Conservation (phyloP, 2,113 vertebrate genomes). For the Ammodytes marinus region DNA sequence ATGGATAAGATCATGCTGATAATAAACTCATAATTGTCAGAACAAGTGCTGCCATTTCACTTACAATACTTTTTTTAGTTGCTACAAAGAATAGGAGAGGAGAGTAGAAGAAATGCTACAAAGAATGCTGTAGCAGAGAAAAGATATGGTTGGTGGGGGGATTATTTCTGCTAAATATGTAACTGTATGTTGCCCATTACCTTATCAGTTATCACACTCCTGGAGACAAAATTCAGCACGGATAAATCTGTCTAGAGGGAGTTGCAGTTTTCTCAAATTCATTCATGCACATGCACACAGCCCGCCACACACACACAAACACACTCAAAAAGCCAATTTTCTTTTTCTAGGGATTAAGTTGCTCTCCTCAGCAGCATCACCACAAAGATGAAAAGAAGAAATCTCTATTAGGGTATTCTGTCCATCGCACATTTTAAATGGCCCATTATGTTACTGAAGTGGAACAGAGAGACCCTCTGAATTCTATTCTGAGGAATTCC, state of each 20-base stretch:
- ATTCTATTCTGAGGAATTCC: conserved; percentile 52
- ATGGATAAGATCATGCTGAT: conserved; percentile 68
- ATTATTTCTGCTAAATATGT: conserved; percentile 25
- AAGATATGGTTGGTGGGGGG: not conserved
- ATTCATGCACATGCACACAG: conserved; percentile 6
- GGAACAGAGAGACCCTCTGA: conserved; percentile 59
- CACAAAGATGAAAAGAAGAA: conserved; percentile 23
- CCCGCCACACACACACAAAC: conserved; percentile 13
- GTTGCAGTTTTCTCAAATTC: not conserved
- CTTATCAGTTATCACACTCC: conserved; percentile 36
- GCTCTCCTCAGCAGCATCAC: conserved; percentile 65
- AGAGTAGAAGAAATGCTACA: not conserved
- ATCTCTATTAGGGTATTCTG: conserved; percentile 64
- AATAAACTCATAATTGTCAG: conserved; percentile 63
- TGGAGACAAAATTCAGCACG: conserved; percentile 12
- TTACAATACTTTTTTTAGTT: conserved; percentile 2
- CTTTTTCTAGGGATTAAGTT: conserved; percentile 63
- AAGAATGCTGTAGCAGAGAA: not conserved
- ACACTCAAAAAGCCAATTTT: conserved; percentile 55
- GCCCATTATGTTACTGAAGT: conserved; percentile 65
- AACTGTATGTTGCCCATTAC: conserved; percentile 22
- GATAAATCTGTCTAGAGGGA: conserved; percentile 19
- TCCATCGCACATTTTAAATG: conserved; percentile 48
- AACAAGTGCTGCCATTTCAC: conserved; percentile 44
- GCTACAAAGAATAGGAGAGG: not conserved